Evolutionary conservation across 1,140 invertebrate genomes (phyloP), one percentile per base, ranked within the genome.

Genomic region (Neelides sp.): DNA sequence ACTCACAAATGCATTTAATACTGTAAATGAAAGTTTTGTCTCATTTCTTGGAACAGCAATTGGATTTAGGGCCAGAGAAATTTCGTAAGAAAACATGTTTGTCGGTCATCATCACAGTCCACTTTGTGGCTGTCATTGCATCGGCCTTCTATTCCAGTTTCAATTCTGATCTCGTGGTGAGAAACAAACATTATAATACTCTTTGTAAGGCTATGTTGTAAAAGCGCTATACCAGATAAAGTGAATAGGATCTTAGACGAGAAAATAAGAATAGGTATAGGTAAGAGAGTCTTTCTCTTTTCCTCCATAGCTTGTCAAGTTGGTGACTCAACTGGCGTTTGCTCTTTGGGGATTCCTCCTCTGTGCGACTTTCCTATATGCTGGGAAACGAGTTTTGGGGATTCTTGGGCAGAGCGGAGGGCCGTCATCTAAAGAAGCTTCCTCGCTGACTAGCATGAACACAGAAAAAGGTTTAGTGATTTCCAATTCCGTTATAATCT

Each of bases 301-400:
- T 13, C 15, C n/a, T 10, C 17, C 12, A 13, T 57, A 76, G 63
- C 61, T 75, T 28, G 57, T 69, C 12, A 72, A 72, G 54, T 71
- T 74, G 50, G 63, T 72, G 19, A 69, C 73, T n/a, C 73, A 78
- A 59, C 67, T 68, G 23, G 52, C 72, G n/a, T 78, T 77, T 56
- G 64, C 74, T n/a, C 48, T 71, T 24, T 78, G 75, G 75, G 75
- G 74, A 45, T 57, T 73, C 44, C 61, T 75, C 46, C 64, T 78
- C 39, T 77, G 75, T 52, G 58, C 69, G 19, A 70, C 67, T 13
- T 77, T 77, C 55, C 64, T 78, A 17, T 71, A 73, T 48, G 71
- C 73, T 32, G 73, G 75, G 27, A 60, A 60, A 30, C 20, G 46
- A 27, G 54, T 57, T 17, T 20, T 60, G 23, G 59, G 47, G 17